These are phyloP conservation scores for Liopterus haemorrhoidalis DNA, from an alignment of 2,888 invertebrate genomes.

Conservation along the genomic window DNA sequence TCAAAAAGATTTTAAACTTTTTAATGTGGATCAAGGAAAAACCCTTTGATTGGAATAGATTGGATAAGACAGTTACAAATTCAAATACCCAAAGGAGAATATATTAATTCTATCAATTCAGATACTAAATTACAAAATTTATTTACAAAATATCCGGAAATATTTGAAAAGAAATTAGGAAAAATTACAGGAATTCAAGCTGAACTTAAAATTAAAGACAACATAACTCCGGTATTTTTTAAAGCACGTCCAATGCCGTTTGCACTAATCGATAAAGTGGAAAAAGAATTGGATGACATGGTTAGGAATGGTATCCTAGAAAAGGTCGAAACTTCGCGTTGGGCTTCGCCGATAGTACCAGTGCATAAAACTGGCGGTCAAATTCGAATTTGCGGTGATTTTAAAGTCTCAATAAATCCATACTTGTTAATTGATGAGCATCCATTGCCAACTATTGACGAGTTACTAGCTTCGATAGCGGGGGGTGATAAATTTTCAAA, in stretches of 20 bases:
- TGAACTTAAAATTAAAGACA: constrained; percentile 22
- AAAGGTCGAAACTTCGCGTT: constrained; percentile 22
- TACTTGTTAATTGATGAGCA: constrained; percentile 31
- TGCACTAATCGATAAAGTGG: constrained; percentile 23
- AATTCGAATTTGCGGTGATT: constrained; percentile 29
- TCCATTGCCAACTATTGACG: constrained; percentile 32
- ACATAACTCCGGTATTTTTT: constrained; percentile 26
- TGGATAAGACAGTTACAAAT: constrained; percentile 31
- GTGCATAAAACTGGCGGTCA: constrained; percentile 24
- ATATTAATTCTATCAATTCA: no score
- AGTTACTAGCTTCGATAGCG: no score
- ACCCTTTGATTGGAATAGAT: constrained; percentile 33
- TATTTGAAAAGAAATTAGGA: constrained; percentile 18
- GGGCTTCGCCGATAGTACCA: constrained; percentile 31
- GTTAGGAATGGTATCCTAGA: constrained; percentile 19
- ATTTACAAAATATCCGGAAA: constrained; percentile 15
- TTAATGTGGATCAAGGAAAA: constrained; percentile 28
- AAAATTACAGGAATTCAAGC: constrained; percentile 24
- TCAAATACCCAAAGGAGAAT: no score
- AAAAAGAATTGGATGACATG: constrained; percentile 27
- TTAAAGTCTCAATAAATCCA: constrained; percentile 33
- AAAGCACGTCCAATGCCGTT: constrained; percentile 25
- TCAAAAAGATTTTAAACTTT: constrained; percentile 24
- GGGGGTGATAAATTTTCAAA: no score
- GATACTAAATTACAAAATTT: constrained; percentile 15